A percentile compares a stretch with the other conserved stretches of the same genome.
Evolutionary conservation across 2,888 invertebrate genomes (phyloP).

Genomic region (Ochlodes sylvanus): DNA sequence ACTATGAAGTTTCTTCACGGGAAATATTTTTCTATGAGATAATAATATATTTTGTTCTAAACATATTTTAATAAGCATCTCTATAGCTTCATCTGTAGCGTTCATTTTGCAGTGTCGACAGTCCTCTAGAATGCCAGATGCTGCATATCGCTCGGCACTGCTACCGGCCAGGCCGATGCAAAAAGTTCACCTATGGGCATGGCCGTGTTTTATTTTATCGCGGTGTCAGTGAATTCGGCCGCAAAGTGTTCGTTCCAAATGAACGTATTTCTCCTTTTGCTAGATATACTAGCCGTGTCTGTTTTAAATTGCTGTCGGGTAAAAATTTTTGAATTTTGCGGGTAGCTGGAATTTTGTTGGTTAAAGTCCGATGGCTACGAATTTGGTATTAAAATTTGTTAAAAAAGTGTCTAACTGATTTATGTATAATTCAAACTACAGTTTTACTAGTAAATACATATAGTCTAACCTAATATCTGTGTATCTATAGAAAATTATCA

Average conservation of each 20-base stretch:
- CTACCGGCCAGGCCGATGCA: constrained; percentile 1
- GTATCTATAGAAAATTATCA: too few species aligned
- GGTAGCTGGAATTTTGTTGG: neutral
- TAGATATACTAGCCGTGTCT: neutral
- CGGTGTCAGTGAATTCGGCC: constrained; percentile 28
- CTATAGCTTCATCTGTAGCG: neutral
- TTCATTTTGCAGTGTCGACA: constrained; percentile 26
- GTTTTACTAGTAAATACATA: too few species aligned
- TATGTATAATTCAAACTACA: neutral
- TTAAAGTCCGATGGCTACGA: neutral
- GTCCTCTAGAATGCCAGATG: constrained; percentile 18
- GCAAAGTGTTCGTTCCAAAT: constrained; percentile 24
- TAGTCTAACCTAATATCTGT: too few species aligned
- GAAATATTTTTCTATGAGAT: neutral
- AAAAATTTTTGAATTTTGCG: constrained; percentile 4
- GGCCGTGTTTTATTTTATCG: constrained; percentile 34
- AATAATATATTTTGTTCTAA: neutral
- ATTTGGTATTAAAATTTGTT: neutral
- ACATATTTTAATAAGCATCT: neutral
- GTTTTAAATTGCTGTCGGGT: constrained; percentile 14
- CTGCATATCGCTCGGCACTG: constrained; percentile 10
- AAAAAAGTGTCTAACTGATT: neutral
- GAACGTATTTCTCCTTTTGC: constrained; percentile 10
- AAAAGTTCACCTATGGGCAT: constrained; percentile 30
- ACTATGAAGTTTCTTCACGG: neutral